A percentile compares a stretch with the other conserved stretches of the same genome.
Conservation (phyloP, 1,140 invertebrate genomes). For the Choristoneura fumiferana region DNA sequence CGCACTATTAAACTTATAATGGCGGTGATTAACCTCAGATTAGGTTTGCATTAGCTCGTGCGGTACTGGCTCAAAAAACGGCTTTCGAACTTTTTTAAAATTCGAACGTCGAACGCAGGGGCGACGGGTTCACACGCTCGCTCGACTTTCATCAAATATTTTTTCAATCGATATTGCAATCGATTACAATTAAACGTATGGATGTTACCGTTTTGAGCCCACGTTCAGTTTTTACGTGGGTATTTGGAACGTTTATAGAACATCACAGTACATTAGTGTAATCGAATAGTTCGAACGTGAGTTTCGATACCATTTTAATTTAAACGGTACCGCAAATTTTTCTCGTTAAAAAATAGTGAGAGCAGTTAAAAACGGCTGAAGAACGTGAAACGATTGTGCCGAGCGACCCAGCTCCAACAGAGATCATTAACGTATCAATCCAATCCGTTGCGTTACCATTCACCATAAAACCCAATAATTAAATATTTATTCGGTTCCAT, state of each 20-base stretch:
- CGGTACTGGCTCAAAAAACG: slow-evolving; percentile 23
- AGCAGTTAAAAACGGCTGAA: slow-evolving; percentile 22
- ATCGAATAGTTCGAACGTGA: slow-evolving; percentile 14
- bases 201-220: slow-evolving; percentile 1
- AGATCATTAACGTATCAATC: slow-evolving; percentile 58
- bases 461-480: slow-evolving; percentile 65
- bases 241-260: slow-evolving; percentile 4
- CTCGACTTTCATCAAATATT: slow-evolving; percentile 36
- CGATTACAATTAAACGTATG: slow-evolving; percentile 13
- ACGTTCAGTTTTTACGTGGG: background rate
- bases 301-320: slow-evolving; percentile 18
- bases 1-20: slow-evolving; percentile 41
- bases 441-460: slow-evolving; percentile 67
- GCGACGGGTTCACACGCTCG: slow-evolving; percentile 41
- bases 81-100: slow-evolving; percentile 27
- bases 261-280: slow-evolving; percentile 17
- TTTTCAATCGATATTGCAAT: slow-evolving; percentile 34
- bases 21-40: slow-evolving; percentile 47
- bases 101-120: slow-evolving; percentile 21
- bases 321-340: slow-evolving; percentile 9
- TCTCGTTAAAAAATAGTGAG: slow-evolving; percentile 22
- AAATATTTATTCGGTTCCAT: slow-evolving; percentile 73
- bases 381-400: slow-evolving; percentile 28
- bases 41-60: slow-evolving; percentile 43
- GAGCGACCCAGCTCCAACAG: slow-evolving; percentile 46